Percentiles rank a stretch among this genome's conserved stretches.
Conservation (phyloP, 1,140 invertebrate genomes). For the Drosophila paulistorum region DNA sequence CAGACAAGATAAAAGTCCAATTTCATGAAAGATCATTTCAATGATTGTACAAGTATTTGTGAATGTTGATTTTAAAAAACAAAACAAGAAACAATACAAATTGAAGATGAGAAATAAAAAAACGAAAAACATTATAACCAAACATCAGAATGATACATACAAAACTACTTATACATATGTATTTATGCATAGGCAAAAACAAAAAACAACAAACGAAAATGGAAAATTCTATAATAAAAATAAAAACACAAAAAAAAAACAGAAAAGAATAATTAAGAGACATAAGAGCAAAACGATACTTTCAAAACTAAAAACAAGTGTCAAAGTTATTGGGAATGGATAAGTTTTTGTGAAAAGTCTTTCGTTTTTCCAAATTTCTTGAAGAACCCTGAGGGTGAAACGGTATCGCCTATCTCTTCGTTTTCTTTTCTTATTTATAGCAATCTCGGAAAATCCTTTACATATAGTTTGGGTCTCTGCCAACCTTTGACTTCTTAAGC, state of each 20-base stretch:
- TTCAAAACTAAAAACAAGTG: constrained; percentile 48
- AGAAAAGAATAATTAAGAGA: constrained; percentile 30
- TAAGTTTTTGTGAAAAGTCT: background rate
- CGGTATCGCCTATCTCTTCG: no score
- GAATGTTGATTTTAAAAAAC: constrained; percentile 70
- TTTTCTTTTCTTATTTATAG: no score
- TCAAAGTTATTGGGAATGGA: background rate
- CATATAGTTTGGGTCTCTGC: no score
- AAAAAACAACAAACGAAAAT: constrained; percentile 52
- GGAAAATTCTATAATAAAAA: constrained; percentile 72
- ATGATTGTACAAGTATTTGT: constrained; percentile 62
- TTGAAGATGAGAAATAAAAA: constrained; percentile 40
- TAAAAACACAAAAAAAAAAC: constrained; percentile 48
- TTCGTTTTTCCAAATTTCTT: no score
- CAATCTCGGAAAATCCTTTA: no score
- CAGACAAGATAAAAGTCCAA: constrained; percentile 34
- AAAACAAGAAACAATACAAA: constrained; percentile 42
- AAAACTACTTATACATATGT: constrained; percentile 57
- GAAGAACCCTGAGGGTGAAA: no score
- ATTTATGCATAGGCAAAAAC: constrained; percentile 48
- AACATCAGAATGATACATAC: no score
- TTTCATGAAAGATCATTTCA: constrained; percentile 68
- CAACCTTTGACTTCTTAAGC: no score
- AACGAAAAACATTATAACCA: constrained; percentile 22
- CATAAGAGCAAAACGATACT: constrained; percentile 64